Conservation (phyloP, 2,888 invertebrate species). For the Nomada ruficornis region DNA sequence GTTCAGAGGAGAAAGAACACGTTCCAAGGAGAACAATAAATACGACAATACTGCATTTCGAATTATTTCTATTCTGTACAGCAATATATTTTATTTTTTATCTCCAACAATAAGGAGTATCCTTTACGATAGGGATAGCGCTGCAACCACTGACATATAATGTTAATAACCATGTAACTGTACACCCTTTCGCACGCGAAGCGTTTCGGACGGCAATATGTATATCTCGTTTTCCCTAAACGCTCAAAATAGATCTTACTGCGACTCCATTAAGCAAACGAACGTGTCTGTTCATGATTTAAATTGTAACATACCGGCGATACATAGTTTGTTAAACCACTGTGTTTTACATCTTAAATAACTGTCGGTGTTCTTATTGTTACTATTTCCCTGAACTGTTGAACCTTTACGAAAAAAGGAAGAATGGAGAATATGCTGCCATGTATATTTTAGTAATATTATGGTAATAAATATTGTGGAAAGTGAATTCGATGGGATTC, state of each 20-base stretch:
- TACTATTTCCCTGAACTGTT: slow-evolving; percentile 48
- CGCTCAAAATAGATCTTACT: slow-evolving; percentile 31
- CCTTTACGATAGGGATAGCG: slow-evolving; percentile 11
- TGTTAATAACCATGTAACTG: slow-evolving; percentile 15
- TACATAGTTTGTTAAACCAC: slow-evolving; percentile 11
- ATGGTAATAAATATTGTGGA: slow-evolving; percentile 57
- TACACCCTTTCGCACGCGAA: neutral
- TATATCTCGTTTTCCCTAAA: slow-evolving; percentile 45
- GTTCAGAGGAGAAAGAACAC: slow-evolving; percentile 45
- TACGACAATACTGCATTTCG: slow-evolving; percentile 34
- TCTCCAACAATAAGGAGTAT: slow-evolving; percentile 15
- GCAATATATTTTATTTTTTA: slow-evolving; percentile 27
- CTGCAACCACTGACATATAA: slow-evolving; percentile 31
- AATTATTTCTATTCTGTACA: slow-evolving; percentile 26
- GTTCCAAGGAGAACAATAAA: slow-evolving; percentile 9
- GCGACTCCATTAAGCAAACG: slow-evolving; percentile 13
- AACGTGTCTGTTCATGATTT: slow-evolving; percentile 25
- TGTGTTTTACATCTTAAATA: slow-evolving; percentile 20
- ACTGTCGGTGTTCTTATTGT: slow-evolving; percentile 31
- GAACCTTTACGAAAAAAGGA: slow-evolving; percentile 54
- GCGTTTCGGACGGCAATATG: slow-evolving; percentile 13
- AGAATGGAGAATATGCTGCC: slow-evolving; percentile 71
- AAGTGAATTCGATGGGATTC: slow-evolving; percentile 24
- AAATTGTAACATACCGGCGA: neutral
- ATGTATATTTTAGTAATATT: slow-evolving; percentile 73